Percentiles rank a stretch among this genome's conserved stretches.
Conservation (phyloP, 2,797 vertebrate species). For the Eulemur albifrons region DNA sequence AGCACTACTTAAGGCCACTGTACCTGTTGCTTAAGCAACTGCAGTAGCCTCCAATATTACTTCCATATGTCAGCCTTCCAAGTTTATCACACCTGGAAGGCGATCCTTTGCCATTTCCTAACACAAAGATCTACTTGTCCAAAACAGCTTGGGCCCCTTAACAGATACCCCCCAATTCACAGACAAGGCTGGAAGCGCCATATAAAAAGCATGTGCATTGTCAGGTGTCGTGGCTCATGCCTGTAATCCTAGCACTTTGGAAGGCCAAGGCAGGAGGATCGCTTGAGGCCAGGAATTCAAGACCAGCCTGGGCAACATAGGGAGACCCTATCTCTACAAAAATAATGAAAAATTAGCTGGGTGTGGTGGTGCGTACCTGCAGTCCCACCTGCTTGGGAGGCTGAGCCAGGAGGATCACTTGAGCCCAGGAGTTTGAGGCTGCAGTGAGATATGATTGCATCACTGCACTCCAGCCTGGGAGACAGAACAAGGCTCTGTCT, state of each 20-base stretch:
- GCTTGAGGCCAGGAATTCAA: too few relatives aligned
- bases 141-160: neutral
- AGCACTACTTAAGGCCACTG: neutral
- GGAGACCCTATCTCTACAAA: too few relatives aligned
- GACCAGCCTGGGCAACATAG: too few relatives aligned
- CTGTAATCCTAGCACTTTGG: too few relatives aligned
- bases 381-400: too few relatives aligned
- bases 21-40: neutral
- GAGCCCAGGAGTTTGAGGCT: too few relatives aligned
- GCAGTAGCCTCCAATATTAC: neutral
- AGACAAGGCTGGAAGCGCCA: neutral
- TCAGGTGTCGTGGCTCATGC: too few relatives aligned
- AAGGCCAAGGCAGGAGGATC: too few relatives aligned
- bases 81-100: neutral
- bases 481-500: neutral
- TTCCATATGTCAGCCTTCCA: neutral
- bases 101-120: neutral
- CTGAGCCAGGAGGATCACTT: too few relatives aligned
- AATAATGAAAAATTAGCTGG: too few relatives aligned
- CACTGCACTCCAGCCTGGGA: neutral
- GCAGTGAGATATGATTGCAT: neutral
- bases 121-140: conserved; percentile 36
- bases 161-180: neutral
- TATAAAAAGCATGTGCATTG: neutral
- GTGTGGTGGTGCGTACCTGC: too few relatives aligned